Evolutionary conservation across 2,113 vertebrate genomes (phyloP), one percentile per base, ranked within the genome.

Genomic region (Potamarius usumacintae): DNA sequence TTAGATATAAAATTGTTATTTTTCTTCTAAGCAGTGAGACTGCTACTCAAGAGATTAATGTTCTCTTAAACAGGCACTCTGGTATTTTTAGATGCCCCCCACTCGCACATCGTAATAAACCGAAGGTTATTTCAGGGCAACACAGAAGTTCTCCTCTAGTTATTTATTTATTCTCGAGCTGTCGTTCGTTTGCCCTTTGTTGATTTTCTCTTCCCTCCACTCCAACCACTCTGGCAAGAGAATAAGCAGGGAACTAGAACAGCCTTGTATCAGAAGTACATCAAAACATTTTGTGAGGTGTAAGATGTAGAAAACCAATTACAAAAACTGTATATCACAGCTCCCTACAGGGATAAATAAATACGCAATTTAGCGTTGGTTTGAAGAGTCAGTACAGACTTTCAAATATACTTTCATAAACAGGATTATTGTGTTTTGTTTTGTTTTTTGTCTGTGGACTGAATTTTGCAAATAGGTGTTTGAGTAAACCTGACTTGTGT

Each of bases 161-260:
- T 67, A 88, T 90, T 88, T 90, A 88, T 90, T 88, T 84, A 84
- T 86, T 86, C n/a, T n/a, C 11, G 30, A 55, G 77, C 0, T 17
- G 14, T 63, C 82, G 42, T 78, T 67, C 30, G 79, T 83, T 78
- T 87, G 65, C 52, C 53, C 52, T 79, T 27, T 42, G 72, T 34
- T 86, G 53, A 25, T 53, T 83, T 86, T 85, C 85, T 85, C 67
- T 25, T 52, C 17, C 63, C 79, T 88, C 53, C 82, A 87, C 81
- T 52, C 20, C 80, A 87, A 71, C 55, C 25, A 76, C n/a, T 87
- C 62, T 77, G 27, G 27, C 27, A 42, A 60, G 30, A 72, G 22
- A 57, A 86, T 85, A 88, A 76, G 67, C 53, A 69, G 12, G 71
- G n/a, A 82, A 85, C 55, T 53, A 11, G n/a, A 30, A 60, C 63